These are phyloP conservation scores for Acropora yongei DNA, from an alignment of 64 coral and sea anemone genomes.

Conservation along the genomic window DNA sequence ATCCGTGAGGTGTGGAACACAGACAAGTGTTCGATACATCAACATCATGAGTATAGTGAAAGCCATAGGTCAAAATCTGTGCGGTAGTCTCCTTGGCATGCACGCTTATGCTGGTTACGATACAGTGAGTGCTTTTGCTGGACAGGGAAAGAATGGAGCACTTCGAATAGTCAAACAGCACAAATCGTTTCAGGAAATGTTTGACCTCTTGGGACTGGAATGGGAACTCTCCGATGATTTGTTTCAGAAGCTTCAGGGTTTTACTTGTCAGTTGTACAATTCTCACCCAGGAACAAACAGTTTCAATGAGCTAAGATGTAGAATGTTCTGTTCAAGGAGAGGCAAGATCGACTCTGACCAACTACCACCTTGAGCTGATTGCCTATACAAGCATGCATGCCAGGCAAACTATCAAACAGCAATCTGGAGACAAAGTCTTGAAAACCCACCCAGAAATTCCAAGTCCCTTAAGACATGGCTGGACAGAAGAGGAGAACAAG, in stretches of 20 bases:
- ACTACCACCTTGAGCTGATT: slow-evolving; percentile 52
- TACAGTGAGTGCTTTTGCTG: slow-evolving; percentile 55
- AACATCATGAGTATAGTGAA: slow-evolving; percentile 19
- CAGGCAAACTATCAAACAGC: slow-evolving; percentile 50
- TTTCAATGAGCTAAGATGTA: slow-evolving; percentile 33
- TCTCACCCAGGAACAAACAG: slow-evolving; percentile 6
- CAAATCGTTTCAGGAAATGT: too few relatives aligned
- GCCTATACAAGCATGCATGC: slow-evolving; percentile 33
- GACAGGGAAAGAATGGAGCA: slow-evolving; percentile 44
- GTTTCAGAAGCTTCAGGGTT: slow-evolving; percentile 54
- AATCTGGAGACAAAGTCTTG: slow-evolving; percentile 59
- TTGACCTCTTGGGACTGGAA: too few relatives aligned
- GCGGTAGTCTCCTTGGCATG: slow-evolving; percentile 32
- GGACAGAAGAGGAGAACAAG: background rate
- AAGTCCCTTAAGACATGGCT: background rate
- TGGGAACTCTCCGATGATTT: slow-evolving; percentile 51
- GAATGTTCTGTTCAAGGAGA: slow-evolving; percentile 66
- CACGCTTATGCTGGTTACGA: slow-evolving; percentile 65
- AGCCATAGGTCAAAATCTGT: background rate
- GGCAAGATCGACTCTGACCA: slow-evolving; percentile 55
- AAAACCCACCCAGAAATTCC: slow-evolving; percentile 26
- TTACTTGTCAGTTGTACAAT: slow-evolving; percentile 49
- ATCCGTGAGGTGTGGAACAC: slow-evolving; percentile 48
- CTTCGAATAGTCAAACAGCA: slow-evolving; percentile 34
- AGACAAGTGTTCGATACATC: slow-evolving; percentile 48